Evolutionary conservation across 1,140 invertebrate genomes (phyloP), one percentile per base, ranked within the genome.

Genomic region (Papilio helenus): DNA sequence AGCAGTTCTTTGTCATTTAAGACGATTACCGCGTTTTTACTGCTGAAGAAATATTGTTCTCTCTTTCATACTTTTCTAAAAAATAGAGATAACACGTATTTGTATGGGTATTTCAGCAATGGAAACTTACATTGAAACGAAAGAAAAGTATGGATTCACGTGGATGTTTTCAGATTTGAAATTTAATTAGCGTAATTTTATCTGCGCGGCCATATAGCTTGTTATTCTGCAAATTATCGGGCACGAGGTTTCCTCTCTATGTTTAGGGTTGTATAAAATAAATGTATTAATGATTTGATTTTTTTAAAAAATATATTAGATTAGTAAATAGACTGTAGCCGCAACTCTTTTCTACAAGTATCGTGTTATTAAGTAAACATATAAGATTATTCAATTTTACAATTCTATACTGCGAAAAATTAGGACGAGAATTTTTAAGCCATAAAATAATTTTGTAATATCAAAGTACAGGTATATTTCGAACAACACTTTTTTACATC

Each of bases 211-310:
- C 39, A 72, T 72, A 72, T 7, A 10, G 71, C 39, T 72, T 18
- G 29, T 44, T 72, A 72, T 72, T 72, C 20, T 49, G 44, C 72
- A 74, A 74, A 74, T 74, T 74, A 74, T 74, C 20, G 44, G 44
- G 72, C 10, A 74, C 42, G 72, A 46, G 39, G 42, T 74, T 74
- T 74, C 72, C 42, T 74, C 72, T 74, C 72, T 44, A 74, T 18
- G 71, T 3, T 16, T 23, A 74, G 72, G 72, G 72, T 74, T 74
- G 72, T 49, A 46, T 44, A 42, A 20, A 29, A 20, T 55, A 55
- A 9, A 55, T 2, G 20, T 20, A 55, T 18, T 18, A 5, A 18
- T 49, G 18, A 55, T 20, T 55, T 18, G 4, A 8, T 51, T 4
- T 49, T 49, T 49, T 49, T 8, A 39, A 34, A 49, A 14, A 1